Evolutionary conservation across 2,888 invertebrate genomes (phyloP), one percentile per base, ranked within the genome.

Genomic region (Macroteleia sp.): DNA sequence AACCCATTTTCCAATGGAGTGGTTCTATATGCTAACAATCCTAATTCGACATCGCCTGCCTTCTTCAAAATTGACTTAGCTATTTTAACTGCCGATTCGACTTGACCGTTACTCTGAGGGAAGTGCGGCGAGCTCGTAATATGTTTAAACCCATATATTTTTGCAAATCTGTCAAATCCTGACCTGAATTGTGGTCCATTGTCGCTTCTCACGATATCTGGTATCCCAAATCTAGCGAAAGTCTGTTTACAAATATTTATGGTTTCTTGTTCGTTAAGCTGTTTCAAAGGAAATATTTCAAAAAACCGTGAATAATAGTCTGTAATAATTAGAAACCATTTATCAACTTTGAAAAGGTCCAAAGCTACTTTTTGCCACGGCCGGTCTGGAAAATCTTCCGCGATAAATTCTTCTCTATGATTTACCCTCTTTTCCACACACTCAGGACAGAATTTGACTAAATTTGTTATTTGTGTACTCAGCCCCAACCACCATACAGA

Each of bases 401-500:
- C 10, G 71, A 81, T 0, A 82, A 46, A 46, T 80, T 81, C 8
- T 81, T 44, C 5, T 67, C 79, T 28, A 81, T 61, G 46, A 67
- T 78, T 56, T 81, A 66, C 78, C 79, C 9, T 70, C 59, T 77
- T 25, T 30, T 56, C 41, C 0, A 82, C 48, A 52, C 81, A 82
- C 3, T 64, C 42, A 1, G 66, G 71, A 36, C 82, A 83, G 32
- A 41, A 41, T 6, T 61, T 32, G 3, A 82, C 54, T 3, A 81
- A 9, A 14, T 81, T 67, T 28, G 61, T 59, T 12, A 83, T 36
- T 16, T 81, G 69, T 0, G 48, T 28, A 3, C 70, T 67, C 12
- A 82, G 19, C 0, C 82, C 82, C 1, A 76, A 34, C 83, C 82
- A 85, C 82, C 82, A 84, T 8, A 85, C 79, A 6, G 78, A 76